Conservation (phyloP, 2,888 invertebrate species). For the Nymphalis polychloros region DNA sequence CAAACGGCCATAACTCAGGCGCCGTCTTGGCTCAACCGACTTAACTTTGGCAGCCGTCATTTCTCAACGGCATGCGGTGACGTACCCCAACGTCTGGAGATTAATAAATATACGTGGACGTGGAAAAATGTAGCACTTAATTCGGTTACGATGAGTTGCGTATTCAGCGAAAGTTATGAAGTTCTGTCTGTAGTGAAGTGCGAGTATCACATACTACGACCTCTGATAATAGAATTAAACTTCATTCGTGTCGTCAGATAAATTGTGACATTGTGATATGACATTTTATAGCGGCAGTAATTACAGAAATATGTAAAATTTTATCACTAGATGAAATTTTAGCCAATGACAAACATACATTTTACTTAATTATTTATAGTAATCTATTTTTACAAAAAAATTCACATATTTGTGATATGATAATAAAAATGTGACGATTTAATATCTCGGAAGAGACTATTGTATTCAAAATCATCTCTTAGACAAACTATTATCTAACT, state of each 20-base stretch:
- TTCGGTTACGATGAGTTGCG: conserved; percentile 72
- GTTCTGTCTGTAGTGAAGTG: conserved; percentile 35
- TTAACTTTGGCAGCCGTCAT: conserved; percentile 82
- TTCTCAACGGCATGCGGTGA: conserved; percentile 80
- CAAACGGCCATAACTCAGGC: conserved; percentile 79
- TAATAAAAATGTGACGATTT: neutral
- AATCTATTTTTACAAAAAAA: no score
- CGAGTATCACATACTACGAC: conserved; percentile 11
- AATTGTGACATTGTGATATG: no score
- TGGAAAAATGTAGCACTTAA: conserved; percentile 79
- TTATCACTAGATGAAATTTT: no score
- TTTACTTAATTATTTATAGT: no score
- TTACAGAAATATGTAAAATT: no score
- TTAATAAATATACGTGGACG: conserved; percentile 80
- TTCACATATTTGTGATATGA: neutral
- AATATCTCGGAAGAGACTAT: neutral
- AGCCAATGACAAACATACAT: no score
- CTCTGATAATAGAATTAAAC: neutral
- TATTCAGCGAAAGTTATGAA: conserved; percentile 55
- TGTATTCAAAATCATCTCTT: conserved; percentile 6
- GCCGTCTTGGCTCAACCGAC: conserved; percentile 79
- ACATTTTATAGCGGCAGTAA: no score
- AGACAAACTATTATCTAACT: conserved; percentile 32
- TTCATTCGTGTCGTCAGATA: neutral
- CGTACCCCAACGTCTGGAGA: conserved; percentile 64